Conservation (phyloP, 2,113 vertebrate species). For the Probosciger aterrimus region DNA sequence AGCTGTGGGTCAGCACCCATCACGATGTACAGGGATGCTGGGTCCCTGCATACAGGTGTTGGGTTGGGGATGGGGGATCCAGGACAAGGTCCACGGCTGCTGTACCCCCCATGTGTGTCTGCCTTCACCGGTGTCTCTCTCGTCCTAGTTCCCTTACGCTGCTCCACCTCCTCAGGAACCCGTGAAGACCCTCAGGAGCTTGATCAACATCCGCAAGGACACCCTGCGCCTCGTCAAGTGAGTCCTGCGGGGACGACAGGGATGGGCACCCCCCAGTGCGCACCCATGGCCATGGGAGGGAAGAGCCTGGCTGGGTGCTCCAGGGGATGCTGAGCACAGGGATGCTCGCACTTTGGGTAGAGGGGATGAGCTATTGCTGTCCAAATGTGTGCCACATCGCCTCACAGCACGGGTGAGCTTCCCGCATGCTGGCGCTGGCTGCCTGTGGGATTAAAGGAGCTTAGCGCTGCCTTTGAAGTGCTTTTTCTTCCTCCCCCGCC, state of each 20-base stretch:
- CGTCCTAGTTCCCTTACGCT: conserved; percentile 91
- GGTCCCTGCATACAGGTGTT: background rate
- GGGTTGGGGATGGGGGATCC: background rate
- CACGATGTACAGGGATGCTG: background rate
- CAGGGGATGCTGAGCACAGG: background rate
- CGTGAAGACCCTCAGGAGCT: conserved; percentile 93
- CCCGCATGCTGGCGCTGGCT: background rate
- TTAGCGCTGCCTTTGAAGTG: conserved; percentile 52
- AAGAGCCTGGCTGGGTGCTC: background rate
- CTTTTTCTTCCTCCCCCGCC: conserved; percentile 2
- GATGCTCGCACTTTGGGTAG: fast-evolving
- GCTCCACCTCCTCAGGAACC: conserved; percentile 96
- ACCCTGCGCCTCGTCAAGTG: conserved; percentile 92
- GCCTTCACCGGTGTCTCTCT: conserved; percentile 40
- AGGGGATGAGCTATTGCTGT: background rate
- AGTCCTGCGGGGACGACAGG: background rate
- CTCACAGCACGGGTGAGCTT: fast-evolving
- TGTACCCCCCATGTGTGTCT: fast-evolving
- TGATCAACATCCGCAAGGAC: conserved; percentile 98
- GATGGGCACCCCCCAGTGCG: fast-evolving
- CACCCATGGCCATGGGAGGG: fast-evolving
- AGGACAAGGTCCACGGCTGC: background rate
- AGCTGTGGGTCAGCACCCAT: background rate
- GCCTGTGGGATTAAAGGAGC: background rate
- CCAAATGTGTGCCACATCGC: background rate